A percentile compares a stretch with the other conserved stretches of the same genome.
These are phyloP conservation scores for Leptopilina drosophilae DNA, from an alignment of 2,888 invertebrate species.

Conservation along the genomic window DNA sequence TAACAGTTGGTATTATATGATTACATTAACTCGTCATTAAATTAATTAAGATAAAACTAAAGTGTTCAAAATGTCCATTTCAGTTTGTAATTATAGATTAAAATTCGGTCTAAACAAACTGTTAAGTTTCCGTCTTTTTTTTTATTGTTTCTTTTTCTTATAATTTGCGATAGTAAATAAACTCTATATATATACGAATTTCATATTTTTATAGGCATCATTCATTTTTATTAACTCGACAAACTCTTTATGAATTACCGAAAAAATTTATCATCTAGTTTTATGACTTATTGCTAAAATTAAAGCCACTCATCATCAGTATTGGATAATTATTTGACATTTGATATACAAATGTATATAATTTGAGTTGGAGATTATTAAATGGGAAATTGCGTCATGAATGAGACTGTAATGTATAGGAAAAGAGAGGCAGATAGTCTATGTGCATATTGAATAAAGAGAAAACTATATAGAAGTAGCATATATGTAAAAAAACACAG, in stretches of 20 bases:
- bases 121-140: not conserved
- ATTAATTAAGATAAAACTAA: slow-evolving; percentile 26
- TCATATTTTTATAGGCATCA: not conserved
- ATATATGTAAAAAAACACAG: not conserved
- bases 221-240: not conserved
- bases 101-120: not conserved
- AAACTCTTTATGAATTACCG: slow-evolving; percentile 17
- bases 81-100: slow-evolving; percentile 17
- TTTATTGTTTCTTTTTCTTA: not conserved
- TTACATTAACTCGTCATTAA: not conserved
- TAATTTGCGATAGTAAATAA: not conserved
- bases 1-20: too few relatives aligned
- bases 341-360: not conserved
- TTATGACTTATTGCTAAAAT: slow-evolving; percentile 28
- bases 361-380: slow-evolving; percentile 18
- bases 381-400: slow-evolving; percentile 35
- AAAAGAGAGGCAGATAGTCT: not conserved
- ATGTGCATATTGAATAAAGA: slow-evolving; percentile 30
- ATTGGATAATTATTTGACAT: slow-evolving; percentile 35
- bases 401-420: slow-evolving; percentile 35
- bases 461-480: slow-evolving; percentile 42
- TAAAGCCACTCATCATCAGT: not conserved
- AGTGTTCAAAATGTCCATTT: not conserved
- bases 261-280: slow-evolving; percentile 2
- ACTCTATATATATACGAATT: not conserved